These are phyloP conservation scores for Monoplex corrugatus DNA, from an alignment of 2,888 invertebrate genomes.

Conservation along the genomic window DNA sequence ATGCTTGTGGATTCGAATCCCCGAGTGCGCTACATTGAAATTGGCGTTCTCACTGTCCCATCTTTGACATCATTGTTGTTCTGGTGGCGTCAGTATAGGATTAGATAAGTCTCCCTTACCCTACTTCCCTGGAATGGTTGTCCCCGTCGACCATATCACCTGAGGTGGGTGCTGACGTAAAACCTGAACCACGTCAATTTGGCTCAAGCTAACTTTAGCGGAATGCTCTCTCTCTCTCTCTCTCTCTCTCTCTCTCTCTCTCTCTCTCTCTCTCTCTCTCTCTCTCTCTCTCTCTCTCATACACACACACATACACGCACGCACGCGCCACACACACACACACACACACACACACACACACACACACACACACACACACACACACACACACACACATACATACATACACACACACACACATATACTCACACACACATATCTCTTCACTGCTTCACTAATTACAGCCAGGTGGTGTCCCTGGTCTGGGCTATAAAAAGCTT, in stretches of 20 bases:
- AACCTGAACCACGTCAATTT: background rate
- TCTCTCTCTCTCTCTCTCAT: background rate
- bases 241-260: background rate
- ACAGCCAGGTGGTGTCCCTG: background rate
- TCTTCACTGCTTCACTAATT: background rate
- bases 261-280: background rate
- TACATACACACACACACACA: background rate
- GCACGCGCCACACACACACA: background rate
- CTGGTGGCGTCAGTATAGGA: too few relatives aligned
- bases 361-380: background rate
- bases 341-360: background rate
- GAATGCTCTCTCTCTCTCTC: slow-evolving; percentile 9
- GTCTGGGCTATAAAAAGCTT: background rate
- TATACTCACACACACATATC: background rate
- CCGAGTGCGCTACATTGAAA: too few relatives aligned
- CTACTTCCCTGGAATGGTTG: too few relatives aligned
- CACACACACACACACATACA: background rate
- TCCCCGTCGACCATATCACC: too few relatives aligned
- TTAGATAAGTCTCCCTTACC: too few relatives aligned
- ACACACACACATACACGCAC: background rate
- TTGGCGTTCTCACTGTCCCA: too few relatives aligned
- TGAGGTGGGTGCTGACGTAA: too few relatives aligned
- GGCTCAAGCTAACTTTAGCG: too few relatives aligned
- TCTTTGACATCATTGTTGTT: too few relatives aligned
- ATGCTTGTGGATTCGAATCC: too few relatives aligned